A percentile compares a stretch with the other conserved stretches of the same genome.
Evolutionary conservation across 2,888 invertebrate species (phyloP).

Genomic region (Chrysina gloriosa): DNA sequence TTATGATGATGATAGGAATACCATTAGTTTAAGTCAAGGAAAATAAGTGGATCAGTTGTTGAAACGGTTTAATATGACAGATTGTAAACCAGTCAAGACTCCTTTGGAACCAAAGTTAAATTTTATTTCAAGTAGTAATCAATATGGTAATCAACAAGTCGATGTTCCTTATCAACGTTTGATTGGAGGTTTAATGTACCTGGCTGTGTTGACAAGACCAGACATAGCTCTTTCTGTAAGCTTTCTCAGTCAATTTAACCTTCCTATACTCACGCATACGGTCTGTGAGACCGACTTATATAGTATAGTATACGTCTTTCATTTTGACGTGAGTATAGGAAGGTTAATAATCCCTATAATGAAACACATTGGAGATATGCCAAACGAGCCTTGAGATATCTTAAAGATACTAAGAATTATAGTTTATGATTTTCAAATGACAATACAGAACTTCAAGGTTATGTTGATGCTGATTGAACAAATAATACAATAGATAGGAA

Average conservation of each 20-base stretch:
- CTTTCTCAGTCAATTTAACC: constrained; percentile 49
- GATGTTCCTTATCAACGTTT: constrained; percentile 47
- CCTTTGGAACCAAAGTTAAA: constrained; percentile 47
- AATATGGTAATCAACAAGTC: constrained; percentile 5
- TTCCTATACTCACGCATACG: too few species aligned
- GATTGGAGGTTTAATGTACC: constrained; percentile 50
- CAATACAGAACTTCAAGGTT: constrained; percentile 40
- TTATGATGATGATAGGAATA: constrained; percentile 37
- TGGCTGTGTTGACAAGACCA: constrained; percentile 50
- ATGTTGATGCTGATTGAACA: constrained; percentile 47
- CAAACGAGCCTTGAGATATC: constrained; percentile 46
- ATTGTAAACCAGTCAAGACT: constrained; percentile 44
- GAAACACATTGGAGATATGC: constrained; percentile 45
- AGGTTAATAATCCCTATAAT: constrained; percentile 44
- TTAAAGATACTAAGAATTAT: constrained; percentile 44
- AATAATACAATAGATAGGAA: constrained; percentile 54
- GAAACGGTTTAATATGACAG: constrained; percentile 48
- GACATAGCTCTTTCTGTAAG: constrained; percentile 49
- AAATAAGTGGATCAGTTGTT: constrained; percentile 46
- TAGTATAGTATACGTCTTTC: too few species aligned
- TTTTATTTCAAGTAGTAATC: constrained; percentile 18
- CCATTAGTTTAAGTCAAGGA: constrained; percentile 46
- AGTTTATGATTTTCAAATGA: constrained; percentile 40
- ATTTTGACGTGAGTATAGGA: too few species aligned
- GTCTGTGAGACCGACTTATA: too few species aligned